Evolutionary conservation across 2,797 vertebrate species (phyloP).

Genomic region (Peromyscus nudipes): DNA sequence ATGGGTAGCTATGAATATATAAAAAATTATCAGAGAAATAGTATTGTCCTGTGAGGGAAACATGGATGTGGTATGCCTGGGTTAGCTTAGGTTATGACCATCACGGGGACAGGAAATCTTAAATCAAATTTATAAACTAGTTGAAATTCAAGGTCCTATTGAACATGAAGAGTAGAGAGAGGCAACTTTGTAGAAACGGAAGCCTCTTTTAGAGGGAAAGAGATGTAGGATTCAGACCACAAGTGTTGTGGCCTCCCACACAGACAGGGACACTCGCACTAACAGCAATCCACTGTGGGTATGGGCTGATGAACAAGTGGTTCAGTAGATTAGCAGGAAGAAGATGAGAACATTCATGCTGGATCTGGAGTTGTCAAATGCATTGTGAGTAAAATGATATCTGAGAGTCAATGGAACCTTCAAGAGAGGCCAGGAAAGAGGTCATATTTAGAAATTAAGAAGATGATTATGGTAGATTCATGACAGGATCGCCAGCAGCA

Average conservation of each 20-base stretch:
- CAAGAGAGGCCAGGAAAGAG: not conserved
- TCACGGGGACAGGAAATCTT: not conserved
- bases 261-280: rapidly evolving
- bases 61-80: not conserved
- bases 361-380: not conserved
- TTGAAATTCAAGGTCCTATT: not conserved
- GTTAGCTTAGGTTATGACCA: not conserved
- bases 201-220: not conserved
- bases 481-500: not conserved
- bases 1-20: not conserved
- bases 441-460: not conserved
- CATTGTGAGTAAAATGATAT: not conserved
- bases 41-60: not conserved
- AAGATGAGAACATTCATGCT: not conserved
- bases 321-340: too few relatives aligned
- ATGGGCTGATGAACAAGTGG: rapidly evolving
- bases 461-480: not conserved
- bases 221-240: not conserved
- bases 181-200: not conserved
- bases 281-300: not conserved
- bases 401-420: not conserved
- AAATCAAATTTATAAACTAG: not conserved
- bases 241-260: not conserved
- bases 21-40: not conserved
- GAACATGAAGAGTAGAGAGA: not conserved